Percentiles rank a stretch among this genome's conserved stretches.
Evolutionary conservation across 1,140 invertebrate species (phyloP).

Genomic region (Drosophila serrata): DNA sequence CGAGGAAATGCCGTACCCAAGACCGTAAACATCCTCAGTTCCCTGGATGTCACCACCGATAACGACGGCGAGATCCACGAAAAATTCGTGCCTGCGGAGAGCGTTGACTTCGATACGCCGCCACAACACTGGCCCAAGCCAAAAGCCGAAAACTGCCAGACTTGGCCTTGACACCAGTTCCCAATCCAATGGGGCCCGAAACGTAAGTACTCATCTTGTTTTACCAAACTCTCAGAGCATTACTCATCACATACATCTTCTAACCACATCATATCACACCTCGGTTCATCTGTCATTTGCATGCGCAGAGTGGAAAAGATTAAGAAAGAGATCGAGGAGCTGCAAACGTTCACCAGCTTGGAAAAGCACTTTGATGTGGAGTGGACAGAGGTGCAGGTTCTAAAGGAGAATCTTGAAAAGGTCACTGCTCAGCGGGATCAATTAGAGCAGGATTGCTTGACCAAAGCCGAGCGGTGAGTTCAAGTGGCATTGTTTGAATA

Average conservation of each 20-base stretch:
- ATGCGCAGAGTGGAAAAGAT: slow-evolving; percentile 48
- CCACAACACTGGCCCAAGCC: not conserved
- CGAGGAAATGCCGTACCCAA: slow-evolving; percentile 33
- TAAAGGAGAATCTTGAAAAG: slow-evolving; percentile 46
- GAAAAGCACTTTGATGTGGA: slow-evolving; percentile 63
- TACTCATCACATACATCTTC: slow-evolving; percentile 7
- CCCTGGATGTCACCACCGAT: slow-evolving; percentile 5
- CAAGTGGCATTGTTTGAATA: not conserved
- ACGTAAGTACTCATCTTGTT: slow-evolving; percentile 42
- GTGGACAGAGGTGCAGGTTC: slow-evolving; percentile 39
- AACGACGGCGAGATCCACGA: slow-evolving; percentile 7
- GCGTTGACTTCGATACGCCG: slow-evolving; percentile 40
- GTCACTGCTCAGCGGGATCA: slow-evolving; percentile 42
- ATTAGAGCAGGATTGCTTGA: slow-evolving; percentile 52
- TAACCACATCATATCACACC: slow-evolving; percentile 10
- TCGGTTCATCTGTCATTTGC: slow-evolving; percentile 8
- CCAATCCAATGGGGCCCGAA: slow-evolving; percentile 19
- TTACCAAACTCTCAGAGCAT: not conserved
- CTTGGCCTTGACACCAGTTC: slow-evolving; percentile 47
- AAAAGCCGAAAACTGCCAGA: slow-evolving; percentile 12
- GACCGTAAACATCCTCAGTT: slow-evolving; percentile 52
- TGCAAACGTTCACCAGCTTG: slow-evolving; percentile 67
- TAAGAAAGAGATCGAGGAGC: slow-evolving; percentile 57
- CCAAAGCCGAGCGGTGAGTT: slow-evolving; percentile 65
- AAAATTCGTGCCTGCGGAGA: slow-evolving; percentile 36